Conservation (phyloP, 2,888 invertebrate genomes). For the Chalcosyrphus nemorum region DNA sequence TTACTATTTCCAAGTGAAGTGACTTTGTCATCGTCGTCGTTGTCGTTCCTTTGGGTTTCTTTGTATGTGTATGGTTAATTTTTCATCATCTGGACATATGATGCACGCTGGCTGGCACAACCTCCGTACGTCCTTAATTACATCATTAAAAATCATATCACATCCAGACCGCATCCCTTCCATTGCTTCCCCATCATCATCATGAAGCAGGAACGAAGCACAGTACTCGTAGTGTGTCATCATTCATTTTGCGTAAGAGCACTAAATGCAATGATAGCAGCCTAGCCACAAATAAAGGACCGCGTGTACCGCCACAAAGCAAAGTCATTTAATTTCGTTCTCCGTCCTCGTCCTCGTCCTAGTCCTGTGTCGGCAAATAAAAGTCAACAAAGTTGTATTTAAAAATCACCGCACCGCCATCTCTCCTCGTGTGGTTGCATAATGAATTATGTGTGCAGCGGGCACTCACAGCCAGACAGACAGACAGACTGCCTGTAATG, state of each 20-base stretch:
- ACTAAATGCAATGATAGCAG: constrained; percentile 62
- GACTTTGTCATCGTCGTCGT: constrained; percentile 29
- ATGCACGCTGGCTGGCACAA: constrained; percentile 58
- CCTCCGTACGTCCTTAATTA: constrained; percentile 62
- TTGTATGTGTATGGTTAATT: constrained; percentile 42
- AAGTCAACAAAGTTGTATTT: constrained; percentile 52
- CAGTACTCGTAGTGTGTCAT: constrained; percentile 36
- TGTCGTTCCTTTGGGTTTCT: neutral
- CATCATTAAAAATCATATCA: constrained; percentile 72
- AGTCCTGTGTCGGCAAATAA: constrained; percentile 34
- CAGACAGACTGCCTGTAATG: constrained; percentile 38
- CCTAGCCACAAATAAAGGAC: constrained; percentile 54
- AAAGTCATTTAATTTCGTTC: constrained; percentile 1
- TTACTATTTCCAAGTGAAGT: constrained; percentile 71
- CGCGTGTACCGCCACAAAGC: constrained; percentile 7
- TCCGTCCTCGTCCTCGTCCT: neutral
- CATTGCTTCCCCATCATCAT: constrained; percentile 41
- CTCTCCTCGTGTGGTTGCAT: constrained; percentile 49
- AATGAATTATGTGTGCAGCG: constrained; percentile 62
- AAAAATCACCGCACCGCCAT: constrained; percentile 41
- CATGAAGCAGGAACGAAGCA: neutral
- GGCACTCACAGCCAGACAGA: neutral
- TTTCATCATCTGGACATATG: constrained; percentile 71
- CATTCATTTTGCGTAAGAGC: constrained; percentile 56
- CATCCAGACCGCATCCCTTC: constrained; percentile 52